Base-by-base conservation (phyloP, 2,797 vertebrate genomes). In the Chaenodraco wilsoni region DNA sequence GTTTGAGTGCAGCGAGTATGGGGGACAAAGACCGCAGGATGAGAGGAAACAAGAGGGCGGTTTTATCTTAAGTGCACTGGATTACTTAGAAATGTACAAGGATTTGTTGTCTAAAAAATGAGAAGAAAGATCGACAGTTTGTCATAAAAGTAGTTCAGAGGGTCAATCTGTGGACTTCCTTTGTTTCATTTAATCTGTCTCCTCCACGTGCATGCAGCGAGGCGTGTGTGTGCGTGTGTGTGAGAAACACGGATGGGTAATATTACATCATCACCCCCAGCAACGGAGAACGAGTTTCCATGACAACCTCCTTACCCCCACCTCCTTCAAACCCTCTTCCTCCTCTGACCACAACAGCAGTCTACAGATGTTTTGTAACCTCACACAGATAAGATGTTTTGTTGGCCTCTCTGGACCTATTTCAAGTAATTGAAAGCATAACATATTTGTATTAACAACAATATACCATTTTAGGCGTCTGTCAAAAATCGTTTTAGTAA, bases 211-310 rank as follows among this genome's bases (percentile, higher is more conserved):
- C 57, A 45, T 37, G 50, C 69, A 69, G 65, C 6, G 0, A 50
- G 62, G 48, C 55, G 57, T 37, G 33, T 37, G 33, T 37, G 33
- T 33, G 33, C 37, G 49, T 61, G 31, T 33, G 33, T 37, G 49
- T 61, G 31, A 55, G 45, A 75, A 76, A 82, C 12, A 52, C 52
- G 44, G 44, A 21, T 64, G 67, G 75, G 58, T 67, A 61, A 49
- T 54, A 70, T 89, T 85, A 85, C 90, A 87, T 88, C 87, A 90
- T 82, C 82, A 79, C 57, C 72, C 81, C 74, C 57, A 74, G 62
- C 78, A 75, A 79, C 67, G 82, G 79, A 79, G 73, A 59, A 84
- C 78, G 64, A 50, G 91, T 94, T 89, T 81, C 92, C 82, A 93
- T 91, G 90, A 80, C 84, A 89, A 93, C 92, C 37, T 9, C 78